Base-by-base conservation (phyloP, 2,797 vertebrate species). In the Enteromius thamalakanensis region DNA sequence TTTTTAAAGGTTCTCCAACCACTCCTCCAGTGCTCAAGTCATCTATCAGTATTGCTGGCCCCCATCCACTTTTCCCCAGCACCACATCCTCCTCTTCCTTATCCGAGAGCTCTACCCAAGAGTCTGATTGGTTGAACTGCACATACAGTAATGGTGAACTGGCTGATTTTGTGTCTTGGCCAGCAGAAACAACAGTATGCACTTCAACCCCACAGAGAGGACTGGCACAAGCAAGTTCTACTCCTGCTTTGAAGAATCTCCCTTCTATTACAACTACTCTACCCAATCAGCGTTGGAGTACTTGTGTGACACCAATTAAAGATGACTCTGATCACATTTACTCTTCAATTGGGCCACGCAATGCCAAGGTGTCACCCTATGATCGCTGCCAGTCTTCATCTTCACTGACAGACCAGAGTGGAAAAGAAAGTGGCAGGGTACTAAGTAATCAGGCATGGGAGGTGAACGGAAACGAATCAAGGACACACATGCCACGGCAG, bases 61-160 rank as follows among this genome's bases (percentile, higher is more conserved):
- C 67, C 45, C 79, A 84, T 62, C 87, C 84, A 34, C 84, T 86
- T 19, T 89, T 71, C 6, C 51, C 69, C 1, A 84, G 76, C 62
- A 80, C 84, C 26, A 71, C 91, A 1, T 93, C 94, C 72, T 91
- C 93, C 2, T 93, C 93, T 0, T 94, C 95, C 0, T 19, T 95
- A 89, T 91, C 93, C 2, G 89, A 78, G 88, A 91, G 93, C 49
- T 90, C 90, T 80, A 83, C 55, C 76, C 88, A 93, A 84, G 94
- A 94, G 64, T 94, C 96, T 32, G 96, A 97, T n/a, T 97, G 96
- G 96, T 93, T 97, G 86, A 94, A 97, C 86, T 96, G 97, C 37
- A 95, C 95, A 0, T 97, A 99, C 86, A 97, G 96, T 88, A 99
- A 99, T 0, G 95, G 96, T 0, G 97, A 98, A 90, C 93, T 97